Conservation (phyloP, 1,140 invertebrate genomes). For the Drosophila biarmipes region DNA sequence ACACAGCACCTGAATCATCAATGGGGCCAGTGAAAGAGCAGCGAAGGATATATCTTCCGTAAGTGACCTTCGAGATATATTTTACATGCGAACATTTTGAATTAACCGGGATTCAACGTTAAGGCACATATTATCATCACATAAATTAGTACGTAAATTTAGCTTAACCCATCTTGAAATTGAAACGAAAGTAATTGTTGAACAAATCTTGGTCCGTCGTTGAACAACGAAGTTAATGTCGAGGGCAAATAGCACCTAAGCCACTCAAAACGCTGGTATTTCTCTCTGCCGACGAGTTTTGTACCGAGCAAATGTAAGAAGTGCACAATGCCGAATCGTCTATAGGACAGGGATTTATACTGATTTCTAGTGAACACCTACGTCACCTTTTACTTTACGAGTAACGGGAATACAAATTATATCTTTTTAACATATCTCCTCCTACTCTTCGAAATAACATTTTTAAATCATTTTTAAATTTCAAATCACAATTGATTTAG, state of each 20-base stretch:
- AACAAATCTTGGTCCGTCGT: neutral
- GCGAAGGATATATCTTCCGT: constrained; percentile 4
- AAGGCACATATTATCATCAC: no score
- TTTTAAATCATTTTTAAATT: no score
- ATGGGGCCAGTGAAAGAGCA: constrained; percentile 6
- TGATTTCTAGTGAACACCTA: no score
- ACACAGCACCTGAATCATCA: constrained; percentile 5
- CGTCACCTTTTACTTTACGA: no score
- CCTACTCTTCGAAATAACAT: no score
- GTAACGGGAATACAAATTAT: no score
- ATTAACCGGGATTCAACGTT: neutral
- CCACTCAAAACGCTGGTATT: no score
- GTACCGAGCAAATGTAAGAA: constrained; percentile 2
- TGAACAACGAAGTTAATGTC: neutral
- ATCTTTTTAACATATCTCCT: no score
- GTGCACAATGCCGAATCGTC: neutral
- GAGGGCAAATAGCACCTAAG: neutral
- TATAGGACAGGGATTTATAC: neutral
- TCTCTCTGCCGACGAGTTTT: constrained; percentile 2
- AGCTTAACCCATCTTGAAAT: neutral
- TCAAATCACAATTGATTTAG: no score
- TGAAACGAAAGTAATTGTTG: neutral
- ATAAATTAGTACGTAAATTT: neutral
- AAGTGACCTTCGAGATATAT: neutral
- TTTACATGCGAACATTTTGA: neutral